These are phyloP conservation scores for Epicauta chinensis DNA, from an alignment of 1,140 invertebrate species.

Conservation along the genomic window DNA sequence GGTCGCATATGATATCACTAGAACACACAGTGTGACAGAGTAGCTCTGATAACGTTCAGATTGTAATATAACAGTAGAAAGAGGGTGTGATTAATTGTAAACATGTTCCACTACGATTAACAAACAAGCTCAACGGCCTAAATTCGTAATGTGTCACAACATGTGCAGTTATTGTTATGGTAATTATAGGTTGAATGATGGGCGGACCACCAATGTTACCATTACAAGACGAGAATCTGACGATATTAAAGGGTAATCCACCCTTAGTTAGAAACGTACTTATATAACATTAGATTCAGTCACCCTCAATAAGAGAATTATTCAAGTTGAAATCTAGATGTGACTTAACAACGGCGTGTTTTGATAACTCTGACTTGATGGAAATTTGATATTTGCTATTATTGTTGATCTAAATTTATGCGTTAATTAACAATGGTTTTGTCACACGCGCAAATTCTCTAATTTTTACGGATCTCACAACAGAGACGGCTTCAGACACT, in stretches of 20 bases:
- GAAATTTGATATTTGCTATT: no score
- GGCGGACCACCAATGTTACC: neutral
- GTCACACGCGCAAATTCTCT: no score
- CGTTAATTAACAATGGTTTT: no score
- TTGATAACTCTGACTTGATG: no score
- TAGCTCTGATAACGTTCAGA: neutral
- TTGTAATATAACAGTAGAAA: neutral
- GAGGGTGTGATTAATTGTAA: conserved; percentile 22
- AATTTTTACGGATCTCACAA: no score
- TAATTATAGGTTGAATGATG: conserved; percentile 3
- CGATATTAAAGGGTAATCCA: neutral
- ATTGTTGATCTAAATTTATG: no score
- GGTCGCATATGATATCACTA: conserved; percentile 17
- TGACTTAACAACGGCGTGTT: no score
- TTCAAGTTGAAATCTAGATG: no score
- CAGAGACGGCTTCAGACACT: no score
- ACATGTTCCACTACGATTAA: conserved; percentile 14
- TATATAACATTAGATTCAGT: conserved; percentile 1
- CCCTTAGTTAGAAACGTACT: neutral
- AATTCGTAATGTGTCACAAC: neutral
- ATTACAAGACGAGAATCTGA: neutral
- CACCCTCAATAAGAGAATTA: no score
- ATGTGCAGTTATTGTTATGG: conserved; percentile 9
- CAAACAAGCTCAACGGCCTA: conserved; percentile 7
- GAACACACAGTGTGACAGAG: conserved; percentile 11